Percentiles rank a stretch among this genome's conserved stretches.
These are phyloP conservation scores for Pleuronectes platessa DNA, from an alignment of 2,113 vertebrate genomes.

Conservation along the genomic window DNA sequence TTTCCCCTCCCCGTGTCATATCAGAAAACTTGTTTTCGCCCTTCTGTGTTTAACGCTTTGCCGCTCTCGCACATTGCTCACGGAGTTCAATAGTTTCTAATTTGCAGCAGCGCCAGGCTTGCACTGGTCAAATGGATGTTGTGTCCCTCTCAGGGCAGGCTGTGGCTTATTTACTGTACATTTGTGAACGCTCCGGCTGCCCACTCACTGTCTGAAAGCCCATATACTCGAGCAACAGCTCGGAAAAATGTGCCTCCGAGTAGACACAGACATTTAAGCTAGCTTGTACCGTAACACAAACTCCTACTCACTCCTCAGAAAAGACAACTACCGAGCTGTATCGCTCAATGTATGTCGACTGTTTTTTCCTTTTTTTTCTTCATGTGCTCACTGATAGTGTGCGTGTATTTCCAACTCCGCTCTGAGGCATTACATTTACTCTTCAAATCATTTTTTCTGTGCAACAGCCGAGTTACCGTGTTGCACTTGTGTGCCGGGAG, in stretches of 20 bases:
- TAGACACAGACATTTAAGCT: conserved; percentile 55
- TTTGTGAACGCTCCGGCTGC: conserved; percentile 41
- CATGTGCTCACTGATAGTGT: not conserved
- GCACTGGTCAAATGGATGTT: conserved; percentile 48
- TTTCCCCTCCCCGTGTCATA: not conserved
- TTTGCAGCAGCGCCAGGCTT: conserved; percentile 30
- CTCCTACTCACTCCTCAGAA: conserved; percentile 64
- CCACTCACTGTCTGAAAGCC: conserved; percentile 62
- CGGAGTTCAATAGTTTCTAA: conserved; percentile 50
- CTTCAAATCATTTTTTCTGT: not conserved
- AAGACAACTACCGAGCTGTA: conserved; percentile 45
- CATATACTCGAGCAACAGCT: conserved; percentile 19
- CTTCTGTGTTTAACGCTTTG: conserved; percentile 3
- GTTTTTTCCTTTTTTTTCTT: not conserved
- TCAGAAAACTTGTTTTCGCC: conserved; percentile 20
- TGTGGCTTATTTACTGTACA: conserved; percentile 43
- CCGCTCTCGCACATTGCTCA: conserved; percentile 8
- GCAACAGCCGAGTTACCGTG: not conserved
- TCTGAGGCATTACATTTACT: not conserved
- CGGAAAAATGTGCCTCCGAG: conserved; percentile 45
- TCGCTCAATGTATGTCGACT: conserved; percentile 46
- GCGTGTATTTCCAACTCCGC: conserved; percentile 19
- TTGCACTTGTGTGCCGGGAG: not conserved
- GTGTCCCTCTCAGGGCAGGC: conserved; percentile 57
- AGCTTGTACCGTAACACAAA: conserved; percentile 45